Conservation (phyloP, 2,888 invertebrate genomes). For the Tachina fera region DNA sequence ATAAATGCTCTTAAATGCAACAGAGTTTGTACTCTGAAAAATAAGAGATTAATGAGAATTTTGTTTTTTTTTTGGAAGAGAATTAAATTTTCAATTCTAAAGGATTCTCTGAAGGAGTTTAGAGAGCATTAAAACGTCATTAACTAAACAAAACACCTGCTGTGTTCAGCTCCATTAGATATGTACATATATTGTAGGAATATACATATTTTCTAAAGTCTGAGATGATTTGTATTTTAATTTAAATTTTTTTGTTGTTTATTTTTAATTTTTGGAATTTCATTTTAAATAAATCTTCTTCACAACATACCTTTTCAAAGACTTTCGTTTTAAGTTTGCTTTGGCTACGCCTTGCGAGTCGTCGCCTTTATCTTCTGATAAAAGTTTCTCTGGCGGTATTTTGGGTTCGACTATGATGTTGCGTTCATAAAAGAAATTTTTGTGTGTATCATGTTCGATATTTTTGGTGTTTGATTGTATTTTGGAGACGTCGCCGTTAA, state of each 20-base stretch:
- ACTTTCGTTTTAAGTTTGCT: conserved; percentile 73
- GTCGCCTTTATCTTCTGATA: conserved; percentile 74
- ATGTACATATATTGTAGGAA: neutral
- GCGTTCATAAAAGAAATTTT: conserved; percentile 78
- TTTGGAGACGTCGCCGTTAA: conserved; percentile 76
- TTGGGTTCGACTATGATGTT: conserved; percentile 77
- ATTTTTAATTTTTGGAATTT: neutral
- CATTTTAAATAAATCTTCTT: conserved; percentile 7
- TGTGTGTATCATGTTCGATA: conserved; percentile 76
- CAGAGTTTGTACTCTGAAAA: too few relatives aligned
- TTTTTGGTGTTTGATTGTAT: conserved; percentile 80
- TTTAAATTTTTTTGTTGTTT: too few relatives aligned
- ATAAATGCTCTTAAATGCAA: conserved; percentile 26
- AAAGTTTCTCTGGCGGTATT: conserved; percentile 68
- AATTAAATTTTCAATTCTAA: neutral
- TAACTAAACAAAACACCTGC: conserved; percentile 45
- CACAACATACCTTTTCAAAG: conserved; percentile 74
- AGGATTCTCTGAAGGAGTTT: neutral
- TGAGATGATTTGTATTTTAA: neutral
- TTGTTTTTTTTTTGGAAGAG: neutral
- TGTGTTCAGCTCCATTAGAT: conserved; percentile 12
- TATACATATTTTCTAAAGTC: neutral
- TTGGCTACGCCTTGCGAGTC: conserved; percentile 75
- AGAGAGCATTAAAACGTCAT: neutral
- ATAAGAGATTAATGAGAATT: neutral